Base-by-base conservation (phyloP, 2,113 vertebrate genomes). In the Percina caprodes region DNA sequence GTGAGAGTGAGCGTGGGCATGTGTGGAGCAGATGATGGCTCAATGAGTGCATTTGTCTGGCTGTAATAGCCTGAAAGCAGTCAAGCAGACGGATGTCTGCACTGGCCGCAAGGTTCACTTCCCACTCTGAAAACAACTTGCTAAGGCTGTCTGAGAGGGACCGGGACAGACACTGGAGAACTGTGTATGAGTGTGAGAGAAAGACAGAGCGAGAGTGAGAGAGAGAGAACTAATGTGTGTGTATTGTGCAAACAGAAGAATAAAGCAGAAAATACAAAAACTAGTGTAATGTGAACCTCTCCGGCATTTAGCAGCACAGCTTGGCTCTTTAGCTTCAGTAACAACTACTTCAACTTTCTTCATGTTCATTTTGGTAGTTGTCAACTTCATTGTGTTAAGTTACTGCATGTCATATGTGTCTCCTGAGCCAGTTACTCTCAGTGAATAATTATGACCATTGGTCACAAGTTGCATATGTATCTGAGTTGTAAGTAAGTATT, bases 11-110 rank as follows among this genome's bases (percentile, higher is more conserved):
- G 80, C 15, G 71, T 46, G 69, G 24, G 80, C 35, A 80, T 74
- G 71, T 84, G 83, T 66, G 84, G 78, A 81, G 77, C 62, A 77
- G 82, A 83, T 89, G 90, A 94, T 92, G 90, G 86, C 87, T 88
- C 89, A 85, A 85, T 92, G 84, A 84, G 77, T n/a, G 89, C 82
- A 79, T 86, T 81, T 80, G 92, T 89, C 82, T 69, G 86, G 61
- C 46, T 69, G 79, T 91, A 88, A 91, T 74, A 83, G 82, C 67
- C 60, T 67, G 65, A 66, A 85, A 88, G 89, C 88, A 62, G 59
- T 51, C 42, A 5, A 62, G 81, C 84, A 74, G 70, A 89, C 18
- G 21, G 30, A 72, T 56, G 23, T 69, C 80, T 69, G 46, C 30
- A 2, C 46, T 62, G 73, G 62, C 77, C 23, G 3, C 1, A 30